Evolutionary conservation across 64 coral and sea anemone genomes (phyloP).

Genomic region (Montipora efflorescens): DNA sequence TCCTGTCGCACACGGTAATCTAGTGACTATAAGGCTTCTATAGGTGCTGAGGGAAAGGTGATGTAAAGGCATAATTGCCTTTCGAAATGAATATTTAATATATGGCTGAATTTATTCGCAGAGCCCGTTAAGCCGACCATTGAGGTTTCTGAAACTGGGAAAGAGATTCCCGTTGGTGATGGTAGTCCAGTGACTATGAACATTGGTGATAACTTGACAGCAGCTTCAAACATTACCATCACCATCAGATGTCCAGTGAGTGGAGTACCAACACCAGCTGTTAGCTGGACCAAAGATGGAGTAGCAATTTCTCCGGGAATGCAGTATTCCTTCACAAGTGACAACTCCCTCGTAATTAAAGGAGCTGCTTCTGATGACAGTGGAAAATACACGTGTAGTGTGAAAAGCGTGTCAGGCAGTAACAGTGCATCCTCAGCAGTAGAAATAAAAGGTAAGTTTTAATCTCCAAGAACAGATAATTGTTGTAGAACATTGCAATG

Average conservation of each 20-base stretch:
- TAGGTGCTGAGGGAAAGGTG: background rate
- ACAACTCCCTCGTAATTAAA: slow-evolving; percentile 47
- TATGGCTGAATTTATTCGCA: no score
- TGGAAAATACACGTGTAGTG: slow-evolving; percentile 34
- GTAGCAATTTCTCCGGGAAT: background rate
- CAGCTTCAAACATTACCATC: slow-evolving; percentile 67
- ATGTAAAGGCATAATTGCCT: no score
- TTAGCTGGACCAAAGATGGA: slow-evolving; percentile 77
- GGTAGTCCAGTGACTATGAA: slow-evolving; percentile 28
- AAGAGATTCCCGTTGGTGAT: slow-evolving; percentile 50
- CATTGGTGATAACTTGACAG: slow-evolving; percentile 82
- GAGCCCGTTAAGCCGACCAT: slow-evolving; percentile 8
- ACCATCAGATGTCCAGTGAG: slow-evolving; percentile 62
- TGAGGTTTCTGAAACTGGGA: slow-evolving; percentile 1
- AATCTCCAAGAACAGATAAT: background rate
- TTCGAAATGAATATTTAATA: no score
- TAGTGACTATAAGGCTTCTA: slow-evolving; percentile 12
- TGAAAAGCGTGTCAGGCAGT: slow-evolving; percentile 11
- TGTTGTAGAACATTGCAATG: no score
- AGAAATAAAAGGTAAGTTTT: slow-evolving; percentile 1
- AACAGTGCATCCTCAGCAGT: background rate
- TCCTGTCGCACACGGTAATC: no score
- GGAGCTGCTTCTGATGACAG: slow-evolving; percentile 27
- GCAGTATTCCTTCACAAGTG: background rate
- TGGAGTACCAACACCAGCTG: slow-evolving; percentile 71